Percentiles rank a stretch among this genome's conserved stretches.
Evolutionary conservation across 2,888 invertebrate genomes (phyloP).

Genomic region (Myathropa florea): DNA sequence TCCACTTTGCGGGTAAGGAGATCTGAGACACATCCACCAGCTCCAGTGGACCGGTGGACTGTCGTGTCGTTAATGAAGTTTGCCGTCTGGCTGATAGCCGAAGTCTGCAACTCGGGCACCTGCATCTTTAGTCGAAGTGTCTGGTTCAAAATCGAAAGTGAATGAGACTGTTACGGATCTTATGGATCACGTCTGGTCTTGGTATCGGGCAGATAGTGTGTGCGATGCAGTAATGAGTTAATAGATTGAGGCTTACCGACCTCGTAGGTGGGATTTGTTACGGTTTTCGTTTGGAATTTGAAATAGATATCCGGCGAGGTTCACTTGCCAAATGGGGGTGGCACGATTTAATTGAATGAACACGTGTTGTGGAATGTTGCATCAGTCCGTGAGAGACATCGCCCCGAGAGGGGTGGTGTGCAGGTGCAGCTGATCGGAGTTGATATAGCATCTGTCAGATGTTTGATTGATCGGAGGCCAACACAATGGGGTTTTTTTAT

Average conservation of each 20-base stretch:
- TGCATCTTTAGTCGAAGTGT: not conserved
- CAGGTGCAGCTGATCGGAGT: not conserved
- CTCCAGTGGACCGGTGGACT: not conserved
- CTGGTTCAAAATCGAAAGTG: slow-evolving; percentile 55
- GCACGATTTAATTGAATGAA: slow-evolving; percentile 34
- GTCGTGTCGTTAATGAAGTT: not conserved
- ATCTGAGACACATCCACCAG: not conserved
- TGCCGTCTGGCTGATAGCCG: not conserved
- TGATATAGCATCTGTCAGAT: not conserved
- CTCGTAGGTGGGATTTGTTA: slow-evolving; percentile 48
- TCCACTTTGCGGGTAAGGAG: slow-evolving; percentile 33
- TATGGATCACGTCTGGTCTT: not conserved
- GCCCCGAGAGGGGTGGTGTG: not conserved
- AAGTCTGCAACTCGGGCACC: too few relatives aligned
- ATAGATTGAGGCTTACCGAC: not conserved
- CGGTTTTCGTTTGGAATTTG: slow-evolving; percentile 6
- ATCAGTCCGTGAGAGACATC: not conserved
- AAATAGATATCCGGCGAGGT: slow-evolving; percentile 30
- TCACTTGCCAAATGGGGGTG: slow-evolving; percentile 1
- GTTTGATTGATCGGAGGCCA: not conserved
- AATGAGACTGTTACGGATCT: slow-evolving; percentile 39
- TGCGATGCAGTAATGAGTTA: not conserved
- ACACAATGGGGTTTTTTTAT: not conserved
- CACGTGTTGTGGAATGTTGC: slow-evolving; percentile 27
- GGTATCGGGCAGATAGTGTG: not conserved